phyloP scores from a whole-genome alignment of 2,113 vertebrate species.

The Pseudorectes ferrugineus region DNA sequence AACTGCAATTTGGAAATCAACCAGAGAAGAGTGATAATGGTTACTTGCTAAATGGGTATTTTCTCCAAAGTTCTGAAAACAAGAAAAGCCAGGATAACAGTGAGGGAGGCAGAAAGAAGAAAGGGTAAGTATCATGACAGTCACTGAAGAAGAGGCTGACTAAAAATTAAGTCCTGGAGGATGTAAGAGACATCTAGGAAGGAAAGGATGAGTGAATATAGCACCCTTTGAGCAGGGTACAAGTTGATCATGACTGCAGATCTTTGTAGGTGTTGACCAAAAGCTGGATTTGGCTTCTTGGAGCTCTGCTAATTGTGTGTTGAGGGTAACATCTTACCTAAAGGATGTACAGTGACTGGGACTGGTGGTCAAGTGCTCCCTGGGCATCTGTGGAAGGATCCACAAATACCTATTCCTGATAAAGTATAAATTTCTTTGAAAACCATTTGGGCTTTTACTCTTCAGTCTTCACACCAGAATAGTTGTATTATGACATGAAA shows the following conservation, averaged over 20 bases:
- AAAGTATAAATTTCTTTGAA: neutral
- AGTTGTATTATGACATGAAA: rapidly evolving
- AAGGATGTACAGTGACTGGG: neutral
- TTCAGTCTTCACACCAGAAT: neutral
- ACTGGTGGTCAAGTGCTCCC: rapidly evolving
- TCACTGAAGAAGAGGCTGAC: neutral
- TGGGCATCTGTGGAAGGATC: neutral
- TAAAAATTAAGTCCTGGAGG: neutral
- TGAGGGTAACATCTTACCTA: neutral
- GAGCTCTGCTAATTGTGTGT: neutral
- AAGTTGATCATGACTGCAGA: neutral
- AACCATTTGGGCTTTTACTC: neutral
- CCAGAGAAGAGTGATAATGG: neutral
- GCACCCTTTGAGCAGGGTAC: neutral
- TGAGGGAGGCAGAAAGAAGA: neutral
- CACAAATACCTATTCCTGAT: neutral
- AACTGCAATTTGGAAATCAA: neutral
- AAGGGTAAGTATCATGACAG: neutral
- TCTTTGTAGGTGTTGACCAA: neutral
- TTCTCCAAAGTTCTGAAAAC: neutral
- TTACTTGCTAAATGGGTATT: neutral
- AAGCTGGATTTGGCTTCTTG: neutral
- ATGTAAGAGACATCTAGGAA: neutral
- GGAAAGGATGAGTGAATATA: neutral
- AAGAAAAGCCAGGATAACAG: neutral